Conservation (phyloP, 2,113 vertebrate genomes). For the Amia ocellicauda region DNA sequence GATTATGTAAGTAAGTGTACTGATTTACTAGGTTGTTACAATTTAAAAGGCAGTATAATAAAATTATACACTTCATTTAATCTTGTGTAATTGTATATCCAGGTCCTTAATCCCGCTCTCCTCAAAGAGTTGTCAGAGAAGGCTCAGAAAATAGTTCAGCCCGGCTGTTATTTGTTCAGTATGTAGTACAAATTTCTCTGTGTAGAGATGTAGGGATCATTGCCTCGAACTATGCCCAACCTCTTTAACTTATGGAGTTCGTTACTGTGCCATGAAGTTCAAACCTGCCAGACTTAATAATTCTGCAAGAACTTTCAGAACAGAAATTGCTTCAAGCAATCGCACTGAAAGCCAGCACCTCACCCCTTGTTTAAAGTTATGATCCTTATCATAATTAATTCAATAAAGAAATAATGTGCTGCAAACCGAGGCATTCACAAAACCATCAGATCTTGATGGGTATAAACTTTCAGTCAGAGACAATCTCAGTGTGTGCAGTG, state of each 20-base stretch:
- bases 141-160: slow-evolving; percentile 43
- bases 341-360: slow-evolving; percentile 83
- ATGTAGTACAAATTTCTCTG: slow-evolving; percentile 94
- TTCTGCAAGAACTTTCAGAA: slow-evolving; percentile 81
- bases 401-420: slow-evolving; percentile 99
- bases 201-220: slow-evolving; percentile 82
- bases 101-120: slow-evolving; percentile 48
- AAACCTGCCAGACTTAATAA: slow-evolving; percentile 99
- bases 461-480: slow-evolving; percentile 87
- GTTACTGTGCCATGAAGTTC: slow-evolving; percentile 95
- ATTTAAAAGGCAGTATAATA: slow-evolving; percentile 45
- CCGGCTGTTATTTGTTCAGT: slow-evolving; percentile 88
- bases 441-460: slow-evolving; percentile 79
- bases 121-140: slow-evolving; percentile 25
- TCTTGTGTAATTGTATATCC: slow-evolving; percentile 44
- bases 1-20: slow-evolving; percentile 22
- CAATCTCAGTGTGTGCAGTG: slow-evolving; percentile 81
- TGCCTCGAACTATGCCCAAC: slow-evolving; percentile 88
- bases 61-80: slow-evolving; percentile 57
- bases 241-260: slow-evolving; percentile 90
- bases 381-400: slow-evolving; percentile 99
- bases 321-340: slow-evolving; percentile 93
- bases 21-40: slow-evolving; percentile 19
- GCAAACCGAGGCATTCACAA: slow-evolving; percentile 89
- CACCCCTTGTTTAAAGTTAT: slow-evolving; percentile 98